Evolutionary conservation across 2,888 invertebrate genomes (phyloP).

Genomic region (Drosophila vallismaia): DNA sequence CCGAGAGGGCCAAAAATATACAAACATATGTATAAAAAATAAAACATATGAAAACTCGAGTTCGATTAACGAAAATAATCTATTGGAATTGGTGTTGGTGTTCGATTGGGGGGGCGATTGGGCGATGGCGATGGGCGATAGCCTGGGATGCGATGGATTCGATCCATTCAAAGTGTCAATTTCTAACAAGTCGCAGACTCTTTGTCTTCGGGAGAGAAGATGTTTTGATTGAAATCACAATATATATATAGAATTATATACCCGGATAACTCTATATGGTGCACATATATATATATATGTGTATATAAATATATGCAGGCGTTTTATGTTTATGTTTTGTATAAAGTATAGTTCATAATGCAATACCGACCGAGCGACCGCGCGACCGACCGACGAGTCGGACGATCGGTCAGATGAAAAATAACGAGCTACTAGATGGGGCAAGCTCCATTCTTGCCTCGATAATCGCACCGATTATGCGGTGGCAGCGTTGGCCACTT

Average conservation of each 20-base stretch:
- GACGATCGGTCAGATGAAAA: conserved; percentile 29
- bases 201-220: conserved; percentile 64
- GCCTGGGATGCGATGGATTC: conserved; percentile 2
- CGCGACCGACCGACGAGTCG: not conserved
- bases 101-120: conserved; percentile 21
- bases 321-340: conserved; percentile 20
- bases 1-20: conserved; percentile 56
- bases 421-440: conserved; percentile 20
- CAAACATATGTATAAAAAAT: conserved; percentile 45
- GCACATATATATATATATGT: conserved; percentile 49
- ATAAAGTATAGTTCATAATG: conserved; percentile 47
- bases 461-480: conserved; percentile 44
- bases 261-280: conserved; percentile 44
- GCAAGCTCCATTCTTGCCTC: conserved; percentile 3
- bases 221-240: conserved; percentile 74
- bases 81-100: conserved; percentile 55
- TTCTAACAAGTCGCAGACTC: conserved; percentile 71
- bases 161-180: conserved; percentile 65
- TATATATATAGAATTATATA: conserved; percentile 47
- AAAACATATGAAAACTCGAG: conserved; percentile 59
- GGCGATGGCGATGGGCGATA: conserved; percentile 26
- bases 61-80: conserved; percentile 62
- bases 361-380: conserved; percentile 33
- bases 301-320: conserved; percentile 15
- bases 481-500: conserved; percentile 65